Percentiles rank a stretch among this genome's conserved stretches.
Evolutionary conservation across 2,888 invertebrate genomes (phyloP).

Genomic region (Scaptomyza cyrtandrae): DNA sequence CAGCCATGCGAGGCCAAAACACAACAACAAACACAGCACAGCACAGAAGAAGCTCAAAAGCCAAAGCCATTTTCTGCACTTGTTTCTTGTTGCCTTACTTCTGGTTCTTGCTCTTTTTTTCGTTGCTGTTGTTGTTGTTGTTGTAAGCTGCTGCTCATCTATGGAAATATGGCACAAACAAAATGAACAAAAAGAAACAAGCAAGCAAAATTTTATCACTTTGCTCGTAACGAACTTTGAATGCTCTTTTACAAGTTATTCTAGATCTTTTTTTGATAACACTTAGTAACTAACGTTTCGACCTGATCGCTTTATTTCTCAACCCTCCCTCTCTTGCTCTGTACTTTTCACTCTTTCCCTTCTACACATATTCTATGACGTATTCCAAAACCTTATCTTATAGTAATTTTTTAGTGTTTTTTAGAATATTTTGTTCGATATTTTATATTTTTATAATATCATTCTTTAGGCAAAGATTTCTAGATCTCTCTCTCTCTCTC

Average conservation of each 20-base stretch:
- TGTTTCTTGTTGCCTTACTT: constrained; percentile 5
- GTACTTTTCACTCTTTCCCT: too few species aligned
- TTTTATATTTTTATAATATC: too few species aligned
- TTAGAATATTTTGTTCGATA: too few species aligned
- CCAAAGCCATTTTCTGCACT: constrained; percentile 35
- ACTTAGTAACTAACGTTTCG: too few species aligned
- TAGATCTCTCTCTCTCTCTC: too few species aligned
- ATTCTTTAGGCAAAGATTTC: too few species aligned
- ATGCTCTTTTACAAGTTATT: constrained; percentile 13
- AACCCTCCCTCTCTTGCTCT: too few species aligned
- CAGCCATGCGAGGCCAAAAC: constrained; percentile 11
- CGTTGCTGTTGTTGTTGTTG: neutral
- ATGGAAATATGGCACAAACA: constrained; percentile 24
- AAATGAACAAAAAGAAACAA: neutral
- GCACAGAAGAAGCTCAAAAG: neutral
- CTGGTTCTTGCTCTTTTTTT: neutral
- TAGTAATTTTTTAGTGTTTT: too few species aligned
- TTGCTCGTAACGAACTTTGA: constrained; percentile 1
- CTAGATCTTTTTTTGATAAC: too few species aligned
- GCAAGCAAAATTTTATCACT: neutral
- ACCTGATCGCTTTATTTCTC: too few species aligned
- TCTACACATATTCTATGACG: too few species aligned
- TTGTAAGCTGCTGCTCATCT: constrained; percentile 28
- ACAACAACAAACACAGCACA: neutral
- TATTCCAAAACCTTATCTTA: too few species aligned